Percentiles rank a stretch among this genome's conserved stretches.
phyloP scores from a whole-genome alignment of 2,797 vertebrate species.

The Meda fulgida region DNA sequence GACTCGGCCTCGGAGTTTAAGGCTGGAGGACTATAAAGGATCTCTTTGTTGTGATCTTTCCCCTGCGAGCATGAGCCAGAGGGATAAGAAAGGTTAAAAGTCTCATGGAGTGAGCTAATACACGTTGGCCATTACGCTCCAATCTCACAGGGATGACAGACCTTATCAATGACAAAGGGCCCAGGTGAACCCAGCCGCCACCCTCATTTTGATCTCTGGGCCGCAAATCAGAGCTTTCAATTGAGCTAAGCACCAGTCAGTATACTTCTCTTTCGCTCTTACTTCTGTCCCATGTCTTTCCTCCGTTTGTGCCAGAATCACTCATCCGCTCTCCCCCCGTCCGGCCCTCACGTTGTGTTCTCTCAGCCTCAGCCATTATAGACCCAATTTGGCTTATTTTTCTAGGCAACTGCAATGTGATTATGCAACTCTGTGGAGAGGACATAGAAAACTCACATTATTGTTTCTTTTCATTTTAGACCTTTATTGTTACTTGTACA shows the following conservation, averaged over 20 bases:
- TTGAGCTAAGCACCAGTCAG: conserved; percentile 83
- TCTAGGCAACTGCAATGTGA: conserved; percentile 76
- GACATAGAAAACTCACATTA: conserved; percentile 57
- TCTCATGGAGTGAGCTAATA: conserved; percentile 90
- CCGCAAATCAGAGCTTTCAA: conserved; percentile 86
- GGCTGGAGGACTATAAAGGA: conserved; percentile 83
- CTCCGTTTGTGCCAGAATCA: conserved; percentile 71
- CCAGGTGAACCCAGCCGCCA: conserved; percentile 81
- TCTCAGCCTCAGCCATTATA: conserved; percentile 81
- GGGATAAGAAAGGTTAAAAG: conserved; percentile 94
- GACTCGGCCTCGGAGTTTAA: conserved; percentile 78
- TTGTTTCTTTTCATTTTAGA: conserved; percentile 64
- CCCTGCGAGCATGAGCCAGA: conserved; percentile 78
- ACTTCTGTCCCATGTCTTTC: conserved; percentile 80
- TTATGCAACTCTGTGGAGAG: conserved; percentile 69
- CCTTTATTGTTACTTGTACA: conserved; percentile 13
- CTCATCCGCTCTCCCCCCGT: conserved; percentile 68
- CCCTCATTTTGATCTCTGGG: conserved; percentile 89
- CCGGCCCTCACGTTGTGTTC: conserved; percentile 70
- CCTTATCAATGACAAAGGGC: conserved; percentile 92
- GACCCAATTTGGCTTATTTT: conserved; percentile 85
- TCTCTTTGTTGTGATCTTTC: conserved; percentile 85
- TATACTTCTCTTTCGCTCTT: conserved; percentile 81
- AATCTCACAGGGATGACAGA: conserved; percentile 96
- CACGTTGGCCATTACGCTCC: conserved; percentile 91